Base-by-base conservation (phyloP, 1,140 invertebrate species). In the Pygmarrhopalites habei region DNA sequence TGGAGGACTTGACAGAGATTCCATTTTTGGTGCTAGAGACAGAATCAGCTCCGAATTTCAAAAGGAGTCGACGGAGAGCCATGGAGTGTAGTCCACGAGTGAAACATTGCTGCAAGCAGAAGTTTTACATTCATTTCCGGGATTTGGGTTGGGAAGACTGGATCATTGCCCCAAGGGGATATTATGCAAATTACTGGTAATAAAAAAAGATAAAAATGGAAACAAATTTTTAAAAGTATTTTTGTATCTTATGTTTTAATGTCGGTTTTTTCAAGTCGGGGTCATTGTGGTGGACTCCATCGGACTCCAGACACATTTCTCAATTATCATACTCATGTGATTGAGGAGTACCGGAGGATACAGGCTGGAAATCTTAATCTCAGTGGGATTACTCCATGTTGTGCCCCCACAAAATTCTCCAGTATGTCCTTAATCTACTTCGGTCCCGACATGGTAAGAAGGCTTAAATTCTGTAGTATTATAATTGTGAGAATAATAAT, bases 141-240 rank as follows among this genome's bases (percentile, higher is more conserved):
- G 84, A 89, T 59, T 81, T 95, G 17, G 90, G 90, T 59, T 95
- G 92, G 92, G 90, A 93, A 74, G 90, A 93, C 78, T 94, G 90
- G 89, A 92, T 96, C 72, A 92, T 95, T 30, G 63, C 63, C 21
- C 63, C 63, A 17, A 55, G 67, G 26, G 67, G 83, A 46, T 93
- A 95, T 77, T 89, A 89, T 76, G 91, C 91, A n/a, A 94, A 94
- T 77, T 95, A 93, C 77, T 95, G n/a, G n/a, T n/a, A n/a, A n/a
- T n/a, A n/a, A n/a, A n/a, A n/a, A n/a, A n/a, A n/a, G n/a, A n/a
- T n/a, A n/a, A n/a, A n/a, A n/a, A n/a, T n/a, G n/a, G n/a, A n/a
- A n/a, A n/a, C n/a, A n/a, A n/a, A n/a, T n/a, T n/a, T n/a, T n/a
- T n/a, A n/a, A n/a, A n/a, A n/a, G n/a, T n/a, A n/a, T n/a, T n/a